phyloP scores from a whole-genome alignment of 2,113 vertebrate genomes.

The Coptodon rendalli region DNA sequence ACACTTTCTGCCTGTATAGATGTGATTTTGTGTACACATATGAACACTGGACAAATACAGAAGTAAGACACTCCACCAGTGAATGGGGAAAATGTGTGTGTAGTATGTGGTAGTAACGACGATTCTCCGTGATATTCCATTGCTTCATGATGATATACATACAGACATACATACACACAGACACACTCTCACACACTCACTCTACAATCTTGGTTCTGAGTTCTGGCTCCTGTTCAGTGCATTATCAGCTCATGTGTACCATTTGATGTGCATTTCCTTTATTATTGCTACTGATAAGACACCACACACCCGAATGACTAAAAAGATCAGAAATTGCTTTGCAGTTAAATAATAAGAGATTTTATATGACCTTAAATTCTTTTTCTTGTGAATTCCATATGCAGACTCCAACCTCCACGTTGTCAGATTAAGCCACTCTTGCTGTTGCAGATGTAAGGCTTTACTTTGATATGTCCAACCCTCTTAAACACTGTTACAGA shows the following conservation, averaged over 20 bases:
- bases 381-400: neutral
- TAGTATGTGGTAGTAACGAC: neutral
- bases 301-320: neutral
- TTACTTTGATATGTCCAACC: neutral
- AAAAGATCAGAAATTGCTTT: neutral
- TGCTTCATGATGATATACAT: neutral
- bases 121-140: neutral
- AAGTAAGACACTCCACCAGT: neutral
- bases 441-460: neutral
- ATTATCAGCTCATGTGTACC: neutral
- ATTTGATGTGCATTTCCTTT: neutral
- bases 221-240: too few species aligned
- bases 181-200: neutral
- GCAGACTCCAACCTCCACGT: neutral
- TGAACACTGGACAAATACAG: neutral
- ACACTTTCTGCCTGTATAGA: neutral
- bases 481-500: neutral
- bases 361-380: neutral
- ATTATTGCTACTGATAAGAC: neutral
- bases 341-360: neutral
- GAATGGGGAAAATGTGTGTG: neutral
- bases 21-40: neutral
- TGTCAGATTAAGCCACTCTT: neutral
- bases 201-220: neutral
- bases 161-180: neutral